These are phyloP conservation scores for Lycia hirtaria DNA, from an alignment of 2,888 invertebrate species.

Conservation along the genomic window DNA sequence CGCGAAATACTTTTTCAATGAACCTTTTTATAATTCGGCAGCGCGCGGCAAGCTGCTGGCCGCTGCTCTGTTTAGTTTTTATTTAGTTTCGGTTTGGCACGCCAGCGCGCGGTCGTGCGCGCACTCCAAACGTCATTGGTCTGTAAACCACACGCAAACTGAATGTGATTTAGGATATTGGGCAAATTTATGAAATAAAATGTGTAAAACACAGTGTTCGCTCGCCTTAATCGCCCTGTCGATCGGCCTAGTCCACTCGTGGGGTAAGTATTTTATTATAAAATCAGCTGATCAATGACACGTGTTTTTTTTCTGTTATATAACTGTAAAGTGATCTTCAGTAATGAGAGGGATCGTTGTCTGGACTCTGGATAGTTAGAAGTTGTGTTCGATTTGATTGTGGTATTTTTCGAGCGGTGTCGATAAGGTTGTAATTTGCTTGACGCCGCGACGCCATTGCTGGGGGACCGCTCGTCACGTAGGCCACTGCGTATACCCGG, in stretches of 20 bases:
- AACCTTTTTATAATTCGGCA: conserved; percentile 64
- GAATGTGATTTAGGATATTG: conserved; percentile 65
- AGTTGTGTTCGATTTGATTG: conserved; percentile 28
- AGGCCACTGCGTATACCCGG: conserved; percentile 72
- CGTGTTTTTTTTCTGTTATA: conserved; percentile 75
- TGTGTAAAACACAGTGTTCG: conserved; percentile 70
- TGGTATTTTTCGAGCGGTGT: conserved; percentile 51
- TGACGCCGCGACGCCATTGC: conserved; percentile 82
- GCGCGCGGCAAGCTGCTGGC: conserved; percentile 55
- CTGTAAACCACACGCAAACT: conserved; percentile 70
- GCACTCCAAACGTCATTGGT: conserved; percentile 64
- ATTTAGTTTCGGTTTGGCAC: conserved; percentile 72
- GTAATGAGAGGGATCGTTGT: conserved; percentile 28
- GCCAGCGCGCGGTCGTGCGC: conserved; percentile 67
- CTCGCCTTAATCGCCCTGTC: conserved; percentile 62
- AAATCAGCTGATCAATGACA: conserved; percentile 77
- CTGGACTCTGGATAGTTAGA: conserved; percentile 27
- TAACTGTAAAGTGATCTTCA: conserved; percentile 53
- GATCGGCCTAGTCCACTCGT: conserved; percentile 62
- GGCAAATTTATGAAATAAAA: conserved; percentile 74
- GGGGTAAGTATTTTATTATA: conserved; percentile 77
- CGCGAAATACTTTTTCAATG: conserved; percentile 69
- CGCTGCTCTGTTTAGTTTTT: conserved; percentile 25
- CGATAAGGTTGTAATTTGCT: conserved; percentile 80
- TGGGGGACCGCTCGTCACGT: conserved; percentile 80